Conservation (phyloP, 1,140 invertebrate genomes). For the Pollicipes pollicipes region DNA sequence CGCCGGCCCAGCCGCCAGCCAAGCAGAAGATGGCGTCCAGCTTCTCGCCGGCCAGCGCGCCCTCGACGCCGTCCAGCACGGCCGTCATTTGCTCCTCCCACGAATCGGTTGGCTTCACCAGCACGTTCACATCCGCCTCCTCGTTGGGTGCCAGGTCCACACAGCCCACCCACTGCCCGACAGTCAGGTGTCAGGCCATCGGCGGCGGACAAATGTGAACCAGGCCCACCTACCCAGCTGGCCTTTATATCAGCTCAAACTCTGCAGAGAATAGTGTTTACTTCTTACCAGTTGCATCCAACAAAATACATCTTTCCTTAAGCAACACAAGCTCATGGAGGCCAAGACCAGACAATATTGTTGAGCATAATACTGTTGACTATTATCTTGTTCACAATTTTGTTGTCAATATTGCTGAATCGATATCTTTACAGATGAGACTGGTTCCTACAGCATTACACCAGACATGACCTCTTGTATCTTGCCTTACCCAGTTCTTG, state of each 20-base stretch:
- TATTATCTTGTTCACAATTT: too few relatives aligned
- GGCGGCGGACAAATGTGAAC: background rate
- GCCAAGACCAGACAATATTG: too few relatives aligned
- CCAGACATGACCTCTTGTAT: background rate
- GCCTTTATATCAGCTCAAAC: too few relatives aligned
- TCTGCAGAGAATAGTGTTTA: too few relatives aligned
- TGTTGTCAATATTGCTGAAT: too few relatives aligned
- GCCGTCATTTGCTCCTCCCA: constrained; percentile 54
- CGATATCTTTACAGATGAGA: too few relatives aligned
- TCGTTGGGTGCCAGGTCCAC: constrained; percentile 81
- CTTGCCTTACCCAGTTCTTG: constrained; percentile 57
- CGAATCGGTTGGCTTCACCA: constrained; percentile 51
- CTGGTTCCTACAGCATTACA: too few relatives aligned
- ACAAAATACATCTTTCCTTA: too few relatives aligned
- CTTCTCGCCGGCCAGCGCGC: constrained; percentile 42
- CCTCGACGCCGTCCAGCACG: constrained; percentile 16
- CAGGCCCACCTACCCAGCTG: background rate
- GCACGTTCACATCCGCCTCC: constrained; percentile 71
- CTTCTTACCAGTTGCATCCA: too few relatives aligned
- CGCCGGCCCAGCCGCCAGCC: constrained; percentile 95
- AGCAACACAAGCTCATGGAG: too few relatives aligned
- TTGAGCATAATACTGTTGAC: too few relatives aligned
- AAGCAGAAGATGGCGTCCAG: constrained; percentile 94
- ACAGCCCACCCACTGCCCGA: constrained; percentile 82
- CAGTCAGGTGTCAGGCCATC: constrained; percentile 13